phyloP scores from a whole-genome alignment of 1,140 invertebrate species.

The Aphelinus certus region DNA sequence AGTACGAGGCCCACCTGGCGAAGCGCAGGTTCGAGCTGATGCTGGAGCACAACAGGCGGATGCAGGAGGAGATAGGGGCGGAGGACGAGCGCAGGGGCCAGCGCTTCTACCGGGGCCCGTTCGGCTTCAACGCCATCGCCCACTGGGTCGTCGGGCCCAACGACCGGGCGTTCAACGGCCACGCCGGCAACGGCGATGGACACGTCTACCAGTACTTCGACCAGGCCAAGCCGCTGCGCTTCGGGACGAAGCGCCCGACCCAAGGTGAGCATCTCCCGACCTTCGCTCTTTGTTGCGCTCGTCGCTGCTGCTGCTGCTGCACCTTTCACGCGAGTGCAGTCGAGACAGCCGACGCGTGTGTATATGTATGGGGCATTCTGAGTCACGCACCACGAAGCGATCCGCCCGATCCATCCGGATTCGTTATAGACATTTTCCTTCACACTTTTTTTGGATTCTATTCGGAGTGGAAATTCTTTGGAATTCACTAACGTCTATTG shows the following conservation, averaged over 20 bases:
- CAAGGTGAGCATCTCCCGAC: conserved; percentile 32
- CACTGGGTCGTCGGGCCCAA: conserved; percentile 13
- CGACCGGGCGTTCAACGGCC: conserved; percentile 1
- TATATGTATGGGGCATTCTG: background rate
- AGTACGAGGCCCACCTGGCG: conserved; percentile 1
- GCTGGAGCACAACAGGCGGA: background rate
- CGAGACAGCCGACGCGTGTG: background rate
- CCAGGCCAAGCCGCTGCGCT: conserved; percentile 21
- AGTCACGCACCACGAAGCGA: too few relatives aligned
- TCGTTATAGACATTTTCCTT: too few relatives aligned
- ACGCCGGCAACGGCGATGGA: conserved; percentile 29
- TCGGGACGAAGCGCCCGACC: conserved; percentile 2
- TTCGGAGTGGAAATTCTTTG: too few relatives aligned
- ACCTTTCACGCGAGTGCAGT: background rate
- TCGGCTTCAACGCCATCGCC: conserved; percentile 45
- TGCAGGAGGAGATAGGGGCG: conserved; percentile 9
- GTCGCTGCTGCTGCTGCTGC: background rate
- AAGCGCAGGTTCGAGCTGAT: conserved; percentile 14
- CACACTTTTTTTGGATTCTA: too few relatives aligned
- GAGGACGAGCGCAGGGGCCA: background rate
- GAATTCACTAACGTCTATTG: too few relatives aligned
- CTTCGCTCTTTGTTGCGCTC: conserved; percentile 3
- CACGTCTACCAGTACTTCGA: conserved; percentile 37
- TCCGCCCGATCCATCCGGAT: too few relatives aligned
- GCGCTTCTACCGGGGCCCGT: conserved; percentile 37